phyloP scores from a whole-genome alignment of 2,113 vertebrate genomes.

The Myotis yumanensis region DNA sequence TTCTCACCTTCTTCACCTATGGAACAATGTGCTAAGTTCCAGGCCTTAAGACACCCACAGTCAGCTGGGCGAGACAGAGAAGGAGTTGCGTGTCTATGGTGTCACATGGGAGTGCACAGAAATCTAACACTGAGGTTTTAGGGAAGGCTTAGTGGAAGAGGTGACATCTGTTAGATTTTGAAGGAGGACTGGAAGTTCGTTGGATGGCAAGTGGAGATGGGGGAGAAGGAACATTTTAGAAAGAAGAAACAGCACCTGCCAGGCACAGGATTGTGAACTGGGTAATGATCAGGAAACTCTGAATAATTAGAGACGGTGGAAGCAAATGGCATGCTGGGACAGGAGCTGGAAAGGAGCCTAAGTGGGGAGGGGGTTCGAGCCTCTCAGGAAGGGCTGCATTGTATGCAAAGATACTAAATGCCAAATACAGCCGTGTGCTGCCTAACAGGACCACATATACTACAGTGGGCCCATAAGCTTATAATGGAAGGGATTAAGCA shows the following conservation, averaged over 20 bases:
- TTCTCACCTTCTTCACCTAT: not conserved
- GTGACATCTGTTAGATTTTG: not conserved
- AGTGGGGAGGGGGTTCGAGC: too few species aligned
- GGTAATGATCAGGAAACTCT: not conserved
- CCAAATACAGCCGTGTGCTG: not conserved
- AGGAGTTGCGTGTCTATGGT: not conserved
- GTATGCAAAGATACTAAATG: not conserved
- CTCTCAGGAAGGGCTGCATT: not conserved
- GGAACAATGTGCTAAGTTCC: not conserved
- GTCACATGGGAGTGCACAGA: not conserved
- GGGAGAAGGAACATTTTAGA: not conserved
- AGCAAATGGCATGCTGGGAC: not conserved
- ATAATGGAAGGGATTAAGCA: not conserved
- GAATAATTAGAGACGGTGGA: not conserved
- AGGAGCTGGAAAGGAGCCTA: not conserved
- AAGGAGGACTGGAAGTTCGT: not conserved
- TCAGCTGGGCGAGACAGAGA: not conserved
- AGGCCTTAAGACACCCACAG: not conserved
- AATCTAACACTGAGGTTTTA: not conserved
- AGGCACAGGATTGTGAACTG: not conserved
- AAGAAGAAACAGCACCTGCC: not conserved
- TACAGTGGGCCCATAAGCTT: not conserved
- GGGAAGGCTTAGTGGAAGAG: not conserved
- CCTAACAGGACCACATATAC: not conserved
- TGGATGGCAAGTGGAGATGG: not conserved